Conservation (phyloP, 2,797 vertebrate species). For the Neoniphon sammara region DNA sequence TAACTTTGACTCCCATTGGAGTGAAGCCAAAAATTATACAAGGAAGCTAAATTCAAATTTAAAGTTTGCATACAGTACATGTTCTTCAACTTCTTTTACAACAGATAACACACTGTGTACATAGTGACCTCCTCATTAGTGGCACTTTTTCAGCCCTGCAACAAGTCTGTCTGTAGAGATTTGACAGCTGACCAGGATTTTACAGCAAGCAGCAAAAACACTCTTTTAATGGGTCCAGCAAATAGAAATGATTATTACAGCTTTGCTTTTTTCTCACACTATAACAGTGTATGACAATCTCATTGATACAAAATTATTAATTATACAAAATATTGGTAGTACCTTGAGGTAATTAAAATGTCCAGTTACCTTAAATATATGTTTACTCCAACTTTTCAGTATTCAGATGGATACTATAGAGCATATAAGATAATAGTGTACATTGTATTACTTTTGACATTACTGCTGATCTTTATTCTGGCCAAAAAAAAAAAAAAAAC, state of each 20-base stretch:
- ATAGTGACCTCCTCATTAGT: constrained; percentile 18
- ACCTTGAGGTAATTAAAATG: too few relatives aligned
- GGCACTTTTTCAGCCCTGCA: constrained; percentile 28
- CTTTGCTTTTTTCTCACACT: too few relatives aligned
- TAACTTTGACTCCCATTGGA: not conserved
- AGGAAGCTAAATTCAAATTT: not conserved
- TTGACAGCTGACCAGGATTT: constrained; percentile 50
- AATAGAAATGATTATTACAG: too few relatives aligned
- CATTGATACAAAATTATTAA: too few relatives aligned
- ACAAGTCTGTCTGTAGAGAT: constrained; percentile 40
- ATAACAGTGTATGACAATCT: too few relatives aligned
- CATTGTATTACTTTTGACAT: too few relatives aligned
- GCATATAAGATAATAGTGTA: too few relatives aligned
- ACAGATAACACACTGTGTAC: not conserved
- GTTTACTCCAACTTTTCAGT: too few relatives aligned
- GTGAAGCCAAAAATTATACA: not conserved
- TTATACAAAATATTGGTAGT: not conserved
- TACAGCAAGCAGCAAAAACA: constrained; percentile 17
- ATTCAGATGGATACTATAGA: too few relatives aligned
- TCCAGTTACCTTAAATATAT: too few relatives aligned
- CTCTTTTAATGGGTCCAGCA: constrained; percentile 20
- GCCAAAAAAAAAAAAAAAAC: too few relatives aligned
- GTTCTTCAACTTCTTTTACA: not conserved
- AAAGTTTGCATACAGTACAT: not conserved
- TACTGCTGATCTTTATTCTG: too few relatives aligned